Conservation (phyloP, 2,113 vertebrate species). For the Elephas maximus region DNA sequence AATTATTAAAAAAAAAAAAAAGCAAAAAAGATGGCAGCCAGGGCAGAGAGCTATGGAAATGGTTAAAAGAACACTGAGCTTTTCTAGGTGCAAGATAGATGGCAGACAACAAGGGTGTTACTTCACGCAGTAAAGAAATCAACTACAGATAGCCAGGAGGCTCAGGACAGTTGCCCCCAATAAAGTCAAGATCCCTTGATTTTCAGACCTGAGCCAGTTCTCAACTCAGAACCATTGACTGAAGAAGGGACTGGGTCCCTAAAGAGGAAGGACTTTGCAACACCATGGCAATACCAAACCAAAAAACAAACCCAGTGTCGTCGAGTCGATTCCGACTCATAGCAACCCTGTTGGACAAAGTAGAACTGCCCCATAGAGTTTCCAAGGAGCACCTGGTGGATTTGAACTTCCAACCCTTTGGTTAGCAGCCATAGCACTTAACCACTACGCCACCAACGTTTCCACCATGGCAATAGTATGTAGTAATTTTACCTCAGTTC, state of each 20-base stretch:
- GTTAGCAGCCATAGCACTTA: too few relatives aligned
- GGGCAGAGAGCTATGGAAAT: neutral
- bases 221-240: neutral
- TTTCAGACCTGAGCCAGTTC: neutral
- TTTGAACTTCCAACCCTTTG: too few relatives aligned
- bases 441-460: too few relatives aligned
- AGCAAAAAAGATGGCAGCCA: neutral
- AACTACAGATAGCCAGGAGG: neutral
- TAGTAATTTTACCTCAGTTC: neutral
- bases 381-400: too few relatives aligned
- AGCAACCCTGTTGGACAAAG: too few relatives aligned
- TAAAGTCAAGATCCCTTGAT: neutral
- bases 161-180: neutral
- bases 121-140: neutral
- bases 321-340: too few relatives aligned
- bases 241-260: neutral
- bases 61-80: neutral
- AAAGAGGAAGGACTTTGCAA: neutral
- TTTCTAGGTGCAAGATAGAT: neutral
- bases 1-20: too few relatives aligned
- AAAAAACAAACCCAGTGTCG: too few relatives aligned
- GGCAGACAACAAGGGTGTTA: neutral
- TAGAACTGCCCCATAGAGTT: too few relatives aligned
- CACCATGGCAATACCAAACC: neutral
- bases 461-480: neutral